Base-by-base conservation (phyloP, 2,113 vertebrate species). In the Pituophis catenifer region DNA sequence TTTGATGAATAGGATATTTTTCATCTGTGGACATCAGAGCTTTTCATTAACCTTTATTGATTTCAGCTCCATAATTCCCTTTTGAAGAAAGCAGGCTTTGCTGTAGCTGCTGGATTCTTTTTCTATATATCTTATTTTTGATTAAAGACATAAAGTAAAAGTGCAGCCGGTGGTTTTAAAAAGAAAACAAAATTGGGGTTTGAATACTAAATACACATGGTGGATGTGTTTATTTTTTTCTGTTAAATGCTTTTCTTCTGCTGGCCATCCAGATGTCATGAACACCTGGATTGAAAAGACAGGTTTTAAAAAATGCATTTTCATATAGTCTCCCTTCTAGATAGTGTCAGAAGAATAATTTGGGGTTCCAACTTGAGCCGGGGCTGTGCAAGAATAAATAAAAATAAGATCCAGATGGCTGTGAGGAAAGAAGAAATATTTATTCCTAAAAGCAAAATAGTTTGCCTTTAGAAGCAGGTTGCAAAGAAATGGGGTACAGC, bases 1-100 rank as follows among this genome's bases (percentile, higher is more conserved):
- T 89, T 55, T 93, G 50, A 65, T 70, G 91, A 95, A 96, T 96
- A 94, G 3, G 96, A 57, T 9, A 54, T 96, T 97, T 96, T 96
- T 94, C 50, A 91, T 94, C 95, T 94, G 92, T 91, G 95, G 94
- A 88, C 91, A 94, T 95, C 93, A 96, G 94, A 96, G 57, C 57
- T 86, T 90, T 93, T 93, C 87, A 85, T 48, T 85, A 94, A 89
- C 50, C 86, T 94, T 95, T 95, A 95, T 95, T 91, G 94, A 96
- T 96, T 94, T 65, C 0, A 89, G 70, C 89, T 65, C 93, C 87
- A 89, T 17, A 88, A 95, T 93, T 92, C 62, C 5, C 58, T 89
- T 96, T 91, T 94, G 95, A 96, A 94, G 75, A 58, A 93, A 87
- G 87, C 52, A 86, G 0, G 0, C 65, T 94, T 90, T 94, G 93